Conservation (phyloP, 1,140 invertebrate genomes). For the Cyrtorhinus lividipennis region DNA sequence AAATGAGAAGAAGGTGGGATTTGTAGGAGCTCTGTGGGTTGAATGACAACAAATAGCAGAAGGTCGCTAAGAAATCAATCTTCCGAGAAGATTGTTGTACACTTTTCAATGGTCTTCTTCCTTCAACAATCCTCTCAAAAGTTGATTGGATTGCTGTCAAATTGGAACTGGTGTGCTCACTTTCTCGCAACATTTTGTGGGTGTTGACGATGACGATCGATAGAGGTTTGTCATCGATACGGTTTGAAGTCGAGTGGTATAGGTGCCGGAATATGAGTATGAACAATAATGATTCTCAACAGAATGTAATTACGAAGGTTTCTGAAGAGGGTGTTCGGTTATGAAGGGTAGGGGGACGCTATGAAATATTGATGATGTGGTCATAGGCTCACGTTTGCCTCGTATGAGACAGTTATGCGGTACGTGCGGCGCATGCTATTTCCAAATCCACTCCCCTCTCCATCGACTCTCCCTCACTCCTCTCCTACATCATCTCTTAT, state of each 20-base stretch:
- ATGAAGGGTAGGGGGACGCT: background rate
- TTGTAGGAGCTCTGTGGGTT: no score
- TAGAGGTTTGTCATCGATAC: background rate
- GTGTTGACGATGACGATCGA: background rate
- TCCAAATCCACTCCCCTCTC: background rate
- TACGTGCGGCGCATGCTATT: background rate
- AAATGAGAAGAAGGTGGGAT: no score
- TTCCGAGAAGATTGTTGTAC: no score
- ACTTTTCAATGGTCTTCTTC: background rate
- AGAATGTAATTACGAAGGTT: background rate
- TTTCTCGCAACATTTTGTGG: background rate
- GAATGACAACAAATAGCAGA: no score
- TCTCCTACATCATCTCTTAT: no score
- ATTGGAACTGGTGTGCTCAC: background rate
- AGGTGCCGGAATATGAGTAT: no score
- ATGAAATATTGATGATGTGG: slow-evolving; percentile 8
- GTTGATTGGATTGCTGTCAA: background rate
- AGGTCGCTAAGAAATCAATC: no score
- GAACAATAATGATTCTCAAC: no score
- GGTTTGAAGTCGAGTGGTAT: background rate
- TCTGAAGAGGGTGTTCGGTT: background rate
- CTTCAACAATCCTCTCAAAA: background rate
- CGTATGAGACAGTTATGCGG: slow-evolving; percentile 5
- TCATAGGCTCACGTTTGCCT: slow-evolving; percentile 5
- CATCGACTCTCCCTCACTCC: background rate